Conservation (phyloP, 2,113 vertebrate species). For the Salvator merianae region DNA sequence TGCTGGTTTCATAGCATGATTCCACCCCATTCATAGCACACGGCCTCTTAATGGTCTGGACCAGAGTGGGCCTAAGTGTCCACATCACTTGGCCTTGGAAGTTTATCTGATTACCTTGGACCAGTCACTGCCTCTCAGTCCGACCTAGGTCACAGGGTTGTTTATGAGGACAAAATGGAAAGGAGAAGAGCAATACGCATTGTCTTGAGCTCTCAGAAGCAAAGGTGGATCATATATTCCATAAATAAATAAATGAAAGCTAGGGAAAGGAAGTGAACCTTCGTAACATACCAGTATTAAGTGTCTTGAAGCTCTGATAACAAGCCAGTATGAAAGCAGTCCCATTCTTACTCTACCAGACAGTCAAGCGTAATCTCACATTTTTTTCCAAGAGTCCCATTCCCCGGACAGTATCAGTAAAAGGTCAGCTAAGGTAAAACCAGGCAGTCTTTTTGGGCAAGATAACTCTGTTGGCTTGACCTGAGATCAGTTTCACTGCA, state of each 20-base stretch:
- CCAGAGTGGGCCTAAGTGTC: too few species aligned
- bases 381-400: slow-evolving; percentile 1
- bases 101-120: too few species aligned
- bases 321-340: background rate
- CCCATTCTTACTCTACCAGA: background rate
- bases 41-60: too few species aligned
- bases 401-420: slow-evolving; percentile 11
- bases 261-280: background rate
- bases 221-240: too few species aligned
- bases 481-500: background rate
- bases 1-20: too few species aligned
- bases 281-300: background rate
- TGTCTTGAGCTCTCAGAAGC: too few species aligned
- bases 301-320: background rate
- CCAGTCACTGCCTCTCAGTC: too few species aligned
- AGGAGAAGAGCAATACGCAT: too few species aligned
- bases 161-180: too few species aligned
- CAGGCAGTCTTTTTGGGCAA: slow-evolving; percentile 24
- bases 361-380: background rate
- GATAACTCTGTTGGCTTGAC: background rate
- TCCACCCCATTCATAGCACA: too few species aligned
- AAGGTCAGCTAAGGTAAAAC: slow-evolving; percentile 31
- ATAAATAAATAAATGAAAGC: background rate
- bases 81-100: too few species aligned
- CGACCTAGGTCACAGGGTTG: too few species aligned